phyloP scores from a whole-genome alignment of 2,888 invertebrate species.

The Perizoma affinitatum region DNA sequence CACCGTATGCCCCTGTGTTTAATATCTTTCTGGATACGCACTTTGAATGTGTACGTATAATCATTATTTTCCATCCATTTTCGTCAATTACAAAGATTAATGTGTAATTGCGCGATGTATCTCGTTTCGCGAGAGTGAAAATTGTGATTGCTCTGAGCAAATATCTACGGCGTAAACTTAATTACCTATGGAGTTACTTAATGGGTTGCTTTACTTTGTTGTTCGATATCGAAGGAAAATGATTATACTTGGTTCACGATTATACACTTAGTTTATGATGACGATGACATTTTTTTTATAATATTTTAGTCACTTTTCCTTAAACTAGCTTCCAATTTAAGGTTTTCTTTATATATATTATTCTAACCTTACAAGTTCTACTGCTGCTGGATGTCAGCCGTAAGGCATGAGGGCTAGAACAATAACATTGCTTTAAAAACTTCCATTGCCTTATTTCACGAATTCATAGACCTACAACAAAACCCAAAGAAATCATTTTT shows the following conservation, averaged over 20 bases:
- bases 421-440: too few species aligned
- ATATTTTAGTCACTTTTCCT: background rate
- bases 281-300: background rate
- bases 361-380: background rate
- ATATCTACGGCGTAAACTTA: conserved; percentile 54
- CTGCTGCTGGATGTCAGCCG: too few species aligned
- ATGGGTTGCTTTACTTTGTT: conserved; percentile 19
- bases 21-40: conserved; percentile 14
- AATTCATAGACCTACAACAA: too few species aligned
- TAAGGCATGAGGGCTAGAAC: too few species aligned
- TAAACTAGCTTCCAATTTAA: conserved; percentile 4
- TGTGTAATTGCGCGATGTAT: conserved; percentile 47
- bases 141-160: conserved; percentile 52
- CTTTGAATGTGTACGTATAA: conserved; percentile 31
- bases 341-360: background rate
- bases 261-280: background rate
- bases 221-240: conserved; percentile 10
- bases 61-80: conserved; percentile 49
- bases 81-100: conserved; percentile 52
- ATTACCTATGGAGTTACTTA: conserved; percentile 45
- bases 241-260: conserved; percentile 4
- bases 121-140: conserved; percentile 56
- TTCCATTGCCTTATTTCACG: too few species aligned
- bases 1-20: conserved; percentile 6
- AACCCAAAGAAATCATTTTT: too few species aligned